A percentile compares a stretch with the other conserved stretches of the same genome.
Conservation (phyloP, 2,888 invertebrate species). For the Euproctis similis region DNA sequence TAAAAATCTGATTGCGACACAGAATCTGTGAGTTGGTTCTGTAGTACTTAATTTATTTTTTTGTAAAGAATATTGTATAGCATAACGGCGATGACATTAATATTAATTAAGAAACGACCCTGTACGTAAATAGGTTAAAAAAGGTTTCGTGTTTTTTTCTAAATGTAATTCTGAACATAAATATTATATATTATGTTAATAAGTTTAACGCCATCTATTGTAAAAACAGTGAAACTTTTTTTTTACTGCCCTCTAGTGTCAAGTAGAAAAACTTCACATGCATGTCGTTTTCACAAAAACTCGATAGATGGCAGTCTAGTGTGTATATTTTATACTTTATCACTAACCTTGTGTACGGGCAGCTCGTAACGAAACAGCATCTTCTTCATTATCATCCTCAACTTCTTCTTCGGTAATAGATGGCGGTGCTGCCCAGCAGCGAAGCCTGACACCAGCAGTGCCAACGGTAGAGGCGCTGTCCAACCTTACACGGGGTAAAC, state of each 20-base stretch:
- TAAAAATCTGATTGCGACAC: too few species aligned
- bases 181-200: too few species aligned
- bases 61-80: too few species aligned
- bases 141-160: too few species aligned
- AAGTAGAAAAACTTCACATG: conserved; percentile 14
- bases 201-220: background rate
- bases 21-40: too few species aligned
- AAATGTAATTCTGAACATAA: too few species aligned
- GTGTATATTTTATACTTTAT: too few species aligned
- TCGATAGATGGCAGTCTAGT: conserved; percentile 33
- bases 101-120: too few species aligned
- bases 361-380: conserved; percentile 80
- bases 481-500: conserved; percentile 79
- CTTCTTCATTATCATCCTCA: conserved; percentile 77
- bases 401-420: conserved; percentile 81
- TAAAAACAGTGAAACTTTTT: background rate
- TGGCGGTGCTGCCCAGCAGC: conserved; percentile 79
- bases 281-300: background rate
- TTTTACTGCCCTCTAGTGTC: conserved; percentile 32
- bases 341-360: conserved; percentile 77
- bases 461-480: conserved; percentile 79
- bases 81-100: too few species aligned
- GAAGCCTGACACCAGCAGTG: conserved; percentile 77
- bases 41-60: too few species aligned
- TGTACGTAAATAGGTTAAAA: too few species aligned